Evolutionary conservation across 2,113 vertebrate genomes (phyloP).

Genomic region (Mastomys natalensis): DNA sequence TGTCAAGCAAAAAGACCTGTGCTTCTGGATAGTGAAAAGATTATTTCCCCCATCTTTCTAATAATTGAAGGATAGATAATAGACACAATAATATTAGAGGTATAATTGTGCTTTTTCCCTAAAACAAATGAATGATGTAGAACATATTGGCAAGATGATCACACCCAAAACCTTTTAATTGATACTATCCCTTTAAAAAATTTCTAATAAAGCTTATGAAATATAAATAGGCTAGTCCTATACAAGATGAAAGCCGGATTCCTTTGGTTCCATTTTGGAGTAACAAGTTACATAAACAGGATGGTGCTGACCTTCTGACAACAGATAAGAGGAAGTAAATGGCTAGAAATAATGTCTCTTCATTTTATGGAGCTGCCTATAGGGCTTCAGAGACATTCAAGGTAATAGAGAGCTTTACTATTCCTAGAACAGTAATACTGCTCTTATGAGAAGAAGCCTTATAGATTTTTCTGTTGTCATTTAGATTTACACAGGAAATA

Average conservation of each 20-base stretch:
- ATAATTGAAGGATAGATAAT: not conserved
- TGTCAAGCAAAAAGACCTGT: constrained; percentile 67
- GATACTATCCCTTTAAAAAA: constrained; percentile 40
- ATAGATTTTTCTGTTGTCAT: constrained; percentile 21
- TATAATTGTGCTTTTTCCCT: constrained; percentile 73
- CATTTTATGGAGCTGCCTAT: constrained; percentile 40
- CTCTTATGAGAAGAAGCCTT: constrained; percentile 38
- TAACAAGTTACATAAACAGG: not conserved
- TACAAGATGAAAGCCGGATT: not conserved
- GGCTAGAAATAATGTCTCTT: not conserved
- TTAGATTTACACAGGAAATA: constrained; percentile 57
- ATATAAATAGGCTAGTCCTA: not conserved
- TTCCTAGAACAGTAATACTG: not conserved
- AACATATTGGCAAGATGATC: constrained; percentile 46
- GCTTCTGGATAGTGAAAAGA: constrained; percentile 61
- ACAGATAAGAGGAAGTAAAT: constrained; percentile 34
- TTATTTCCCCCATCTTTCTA: constrained; percentile 25
- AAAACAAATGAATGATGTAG: constrained; percentile 9
- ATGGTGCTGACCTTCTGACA: constrained; percentile 1
- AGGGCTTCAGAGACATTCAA: constrained; percentile 38
- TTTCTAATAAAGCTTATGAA: constrained; percentile 1
- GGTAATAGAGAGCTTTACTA: not conserved
- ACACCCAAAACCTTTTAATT: constrained; percentile 44
- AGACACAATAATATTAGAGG: constrained; percentile 51
- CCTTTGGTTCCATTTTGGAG: constrained; percentile 57